These are phyloP conservation scores for Probosciger aterrimus DNA, from an alignment of 2,113 vertebrate genomes.

Conservation along the genomic window DNA sequence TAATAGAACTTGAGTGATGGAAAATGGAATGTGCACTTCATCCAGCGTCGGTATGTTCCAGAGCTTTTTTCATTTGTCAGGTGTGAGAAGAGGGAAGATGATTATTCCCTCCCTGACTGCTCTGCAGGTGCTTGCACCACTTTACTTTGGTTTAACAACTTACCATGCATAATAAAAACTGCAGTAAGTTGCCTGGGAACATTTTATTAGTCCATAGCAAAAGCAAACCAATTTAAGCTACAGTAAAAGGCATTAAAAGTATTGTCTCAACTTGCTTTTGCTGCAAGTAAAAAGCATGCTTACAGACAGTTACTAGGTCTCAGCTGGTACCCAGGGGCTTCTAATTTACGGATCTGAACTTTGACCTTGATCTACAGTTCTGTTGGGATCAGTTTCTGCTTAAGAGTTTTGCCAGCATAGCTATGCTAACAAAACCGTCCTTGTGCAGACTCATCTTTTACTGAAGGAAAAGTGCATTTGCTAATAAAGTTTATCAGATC, in stretches of 20 bases:
- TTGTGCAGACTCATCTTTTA: neutral
- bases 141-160: neutral
- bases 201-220: neutral
- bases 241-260: neutral
- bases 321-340: neutral
- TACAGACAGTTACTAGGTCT: neutral
- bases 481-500: neutral
- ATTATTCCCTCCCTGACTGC: neutral
- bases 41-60: fast-evolving
- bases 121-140: neutral
- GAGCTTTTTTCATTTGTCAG: neutral
- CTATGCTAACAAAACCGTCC: neutral
- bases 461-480: neutral
- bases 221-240: neutral
- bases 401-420: neutral
- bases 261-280: neutral
- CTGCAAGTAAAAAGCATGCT: neutral
- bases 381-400: neutral
- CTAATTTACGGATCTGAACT: slow-evolving; percentile 15
- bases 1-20: neutral
- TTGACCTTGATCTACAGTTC: neutral
- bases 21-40: neutral
- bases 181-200: neutral
- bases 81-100: neutral
- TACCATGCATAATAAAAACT: neutral